Evolutionary conservation across 2,113 vertebrate genomes (phyloP).

Genomic region (Mugil cephalus): DNA sequence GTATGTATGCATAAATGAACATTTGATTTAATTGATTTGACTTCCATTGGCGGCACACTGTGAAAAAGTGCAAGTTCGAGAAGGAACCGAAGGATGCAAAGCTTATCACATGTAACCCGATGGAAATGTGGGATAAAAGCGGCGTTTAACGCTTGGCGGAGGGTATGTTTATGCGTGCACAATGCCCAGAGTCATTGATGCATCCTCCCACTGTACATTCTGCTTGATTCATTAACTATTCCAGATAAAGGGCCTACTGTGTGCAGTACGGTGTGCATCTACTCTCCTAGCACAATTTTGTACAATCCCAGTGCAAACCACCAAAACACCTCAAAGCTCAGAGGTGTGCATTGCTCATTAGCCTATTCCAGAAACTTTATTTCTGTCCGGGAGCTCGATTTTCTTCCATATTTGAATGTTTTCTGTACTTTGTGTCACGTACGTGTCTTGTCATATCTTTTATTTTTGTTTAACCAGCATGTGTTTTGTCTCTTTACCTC

Average conservation of each 20-base stretch:
- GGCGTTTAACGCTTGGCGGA: no score
- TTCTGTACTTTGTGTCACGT: neutral
- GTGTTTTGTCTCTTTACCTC: neutral
- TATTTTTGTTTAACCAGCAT: neutral
- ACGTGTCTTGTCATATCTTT: neutral
- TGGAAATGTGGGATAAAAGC: no score
- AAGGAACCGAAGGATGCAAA: no score
- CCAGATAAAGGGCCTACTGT: neutral
- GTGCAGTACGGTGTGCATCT: neutral
- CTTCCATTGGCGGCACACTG: no score
- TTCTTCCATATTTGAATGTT: neutral
- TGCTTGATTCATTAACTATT: neutral
- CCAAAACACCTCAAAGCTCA: slow-evolving; percentile 4
- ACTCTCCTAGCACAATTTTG: neutral
- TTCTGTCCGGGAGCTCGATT: neutral
- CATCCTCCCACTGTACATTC: neutral
- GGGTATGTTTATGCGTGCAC: no score
- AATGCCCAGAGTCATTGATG: no score
- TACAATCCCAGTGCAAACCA: no score
- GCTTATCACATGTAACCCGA: no score
- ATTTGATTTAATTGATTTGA: no score
- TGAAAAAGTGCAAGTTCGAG: no score
- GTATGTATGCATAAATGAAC: no score
- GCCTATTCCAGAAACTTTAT: neutral
- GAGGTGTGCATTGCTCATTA: slow-evolving; percentile 7